Percentiles rank a stretch among this genome's conserved stretches.
These are phyloP conservation scores for Mesochorus sp. DNA, from an alignment of 2,888 invertebrate genomes.

Conservation along the genomic window DNA sequence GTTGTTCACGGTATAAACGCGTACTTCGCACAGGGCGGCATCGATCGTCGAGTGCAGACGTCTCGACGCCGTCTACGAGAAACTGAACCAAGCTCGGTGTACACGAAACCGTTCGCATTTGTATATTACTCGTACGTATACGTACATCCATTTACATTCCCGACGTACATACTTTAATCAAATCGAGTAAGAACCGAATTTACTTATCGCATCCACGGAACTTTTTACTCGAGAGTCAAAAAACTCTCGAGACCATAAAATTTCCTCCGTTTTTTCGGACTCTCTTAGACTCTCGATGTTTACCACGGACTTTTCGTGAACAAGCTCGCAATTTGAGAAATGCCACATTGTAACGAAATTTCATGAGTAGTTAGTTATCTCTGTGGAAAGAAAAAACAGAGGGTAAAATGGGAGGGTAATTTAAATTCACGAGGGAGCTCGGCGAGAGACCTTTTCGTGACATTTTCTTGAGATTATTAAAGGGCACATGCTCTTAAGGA, in stretches of 20 bases:
- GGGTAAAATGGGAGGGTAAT: not conserved
- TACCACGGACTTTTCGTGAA: constrained; percentile 21
- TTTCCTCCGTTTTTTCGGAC: not conserved
- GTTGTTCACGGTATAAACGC: not conserved
- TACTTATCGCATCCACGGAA: constrained; percentile 52
- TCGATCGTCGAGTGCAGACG: constrained; percentile 69
- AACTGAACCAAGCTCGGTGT: too few relatives aligned
- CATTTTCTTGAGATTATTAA: not conserved
- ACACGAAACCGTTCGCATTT: too few relatives aligned
- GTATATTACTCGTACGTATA: not conserved
- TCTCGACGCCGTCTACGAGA: constrained; percentile 66
- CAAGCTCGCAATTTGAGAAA: not conserved
- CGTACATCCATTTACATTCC: constrained; percentile 13
- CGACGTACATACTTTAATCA: constrained; percentile 3
- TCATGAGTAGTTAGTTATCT: not conserved
- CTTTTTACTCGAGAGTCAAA: constrained; percentile 29
- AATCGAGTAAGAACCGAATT: constrained; percentile 38
- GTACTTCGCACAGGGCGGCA: constrained; percentile 29
- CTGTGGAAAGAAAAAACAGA: not conserved
- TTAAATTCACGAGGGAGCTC: not conserved
- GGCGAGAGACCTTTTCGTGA: constrained; percentile 16
- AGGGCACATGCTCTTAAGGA: not conserved
- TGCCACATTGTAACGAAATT: not conserved
- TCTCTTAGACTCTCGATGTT: not conserved
- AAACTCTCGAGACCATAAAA: constrained; percentile 21